Percentiles rank a stretch among this genome's conserved stretches.
These are phyloP conservation scores for Tarsius wallacei DNA, from an alignment of 2,797 vertebrate genomes.

Conservation along the genomic window DNA sequence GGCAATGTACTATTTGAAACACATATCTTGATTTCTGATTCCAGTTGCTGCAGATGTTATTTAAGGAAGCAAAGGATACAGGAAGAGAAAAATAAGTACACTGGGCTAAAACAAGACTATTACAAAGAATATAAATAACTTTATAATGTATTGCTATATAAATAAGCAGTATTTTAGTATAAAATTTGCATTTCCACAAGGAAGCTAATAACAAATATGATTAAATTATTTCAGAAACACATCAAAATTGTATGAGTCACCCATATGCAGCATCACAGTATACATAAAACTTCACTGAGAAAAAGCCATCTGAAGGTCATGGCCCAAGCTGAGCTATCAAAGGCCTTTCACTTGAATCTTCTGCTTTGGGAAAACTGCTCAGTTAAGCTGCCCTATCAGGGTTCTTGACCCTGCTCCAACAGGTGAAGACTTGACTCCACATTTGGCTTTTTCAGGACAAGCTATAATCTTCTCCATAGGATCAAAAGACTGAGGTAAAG, in stretches of 20 bases:
- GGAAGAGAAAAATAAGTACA: conserved; percentile 25
- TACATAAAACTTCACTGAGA: conserved; percentile 46
- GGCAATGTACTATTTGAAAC: conserved; percentile 42
- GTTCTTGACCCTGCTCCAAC: not conserved
- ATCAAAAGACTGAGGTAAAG: conserved; percentile 72
- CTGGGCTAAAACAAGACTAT: conserved; percentile 61
- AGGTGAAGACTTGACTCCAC: not conserved
- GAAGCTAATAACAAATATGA: conserved; percentile 52
- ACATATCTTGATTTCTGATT: conserved; percentile 38
- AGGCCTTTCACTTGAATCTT: not conserved
- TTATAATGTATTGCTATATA: conserved; percentile 83
- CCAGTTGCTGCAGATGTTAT: conserved; percentile 31
- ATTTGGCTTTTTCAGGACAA: conserved; percentile 64
- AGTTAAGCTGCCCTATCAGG: not conserved
- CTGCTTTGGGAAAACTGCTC: conserved; percentile 6
- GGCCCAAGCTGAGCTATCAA: not conserved
- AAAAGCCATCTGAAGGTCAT: conserved; percentile 40
- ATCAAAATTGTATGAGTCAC: not conserved
- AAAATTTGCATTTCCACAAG: conserved; percentile 73
- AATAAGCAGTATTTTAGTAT: conserved; percentile 64
- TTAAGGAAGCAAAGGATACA: conserved; percentile 61
- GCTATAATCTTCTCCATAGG: conserved; percentile 43
- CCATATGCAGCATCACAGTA: not conserved
- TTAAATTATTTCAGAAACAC: conserved; percentile 64
- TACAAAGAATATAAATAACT: conserved; percentile 80